Evolutionary conservation across 1,140 invertebrate species (phyloP).

Genomic region (Drosophila punjabiensis): DNA sequence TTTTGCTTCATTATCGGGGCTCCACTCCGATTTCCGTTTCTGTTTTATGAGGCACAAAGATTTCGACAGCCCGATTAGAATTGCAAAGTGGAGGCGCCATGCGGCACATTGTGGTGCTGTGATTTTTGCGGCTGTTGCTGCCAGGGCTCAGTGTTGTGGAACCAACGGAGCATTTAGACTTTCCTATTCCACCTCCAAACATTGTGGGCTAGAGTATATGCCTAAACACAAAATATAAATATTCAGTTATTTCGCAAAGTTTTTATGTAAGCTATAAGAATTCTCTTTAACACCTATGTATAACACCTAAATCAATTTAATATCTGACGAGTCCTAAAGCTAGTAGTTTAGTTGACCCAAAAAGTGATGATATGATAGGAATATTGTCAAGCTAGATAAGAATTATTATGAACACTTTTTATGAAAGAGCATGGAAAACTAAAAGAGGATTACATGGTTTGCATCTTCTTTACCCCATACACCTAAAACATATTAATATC

Average conservation of each 20-base stretch:
- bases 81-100: constrained; percentile 56
- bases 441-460: background rate
- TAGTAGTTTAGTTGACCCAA: background rate
- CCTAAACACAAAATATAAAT: constrained; percentile 2
- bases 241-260: background rate
- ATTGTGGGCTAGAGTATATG: background rate
- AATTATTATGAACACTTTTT: background rate
- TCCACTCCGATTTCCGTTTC: constrained; percentile 49
- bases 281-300: too few relatives aligned
- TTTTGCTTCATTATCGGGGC: constrained; percentile 34
- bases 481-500: background rate
- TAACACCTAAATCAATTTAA: too few relatives aligned
- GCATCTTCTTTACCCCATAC: too few relatives aligned
- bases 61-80: constrained; percentile 67
- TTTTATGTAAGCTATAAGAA: constrained; percentile 4
- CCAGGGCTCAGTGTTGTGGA: constrained; percentile 40
- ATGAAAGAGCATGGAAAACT: too few relatives aligned
- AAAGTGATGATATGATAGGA: background rate
- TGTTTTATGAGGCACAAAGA: constrained; percentile 73
- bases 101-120: constrained; percentile 31
- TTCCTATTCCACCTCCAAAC: constrained; percentile 13
- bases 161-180: constrained; percentile 45
- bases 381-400: background rate
- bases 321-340: too few relatives aligned
- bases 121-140: constrained; percentile 13